Evolutionary conservation across 2,888 invertebrate genomes (phyloP), one percentile per base, ranked within the genome.

Genomic region (Empis stercorea): DNA sequence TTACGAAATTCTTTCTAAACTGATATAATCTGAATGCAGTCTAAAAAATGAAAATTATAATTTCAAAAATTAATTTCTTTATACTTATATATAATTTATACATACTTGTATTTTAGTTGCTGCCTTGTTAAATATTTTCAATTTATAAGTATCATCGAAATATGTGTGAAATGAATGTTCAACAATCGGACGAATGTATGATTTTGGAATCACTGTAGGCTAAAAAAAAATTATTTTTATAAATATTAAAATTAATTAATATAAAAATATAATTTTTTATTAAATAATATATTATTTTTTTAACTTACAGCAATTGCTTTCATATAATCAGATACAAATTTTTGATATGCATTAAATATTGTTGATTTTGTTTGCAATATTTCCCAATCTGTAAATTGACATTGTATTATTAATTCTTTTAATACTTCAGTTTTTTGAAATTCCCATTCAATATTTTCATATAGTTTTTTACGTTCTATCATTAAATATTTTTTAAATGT

Each of bases 281-380:
- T n/a, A n/a, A n/a, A n/a, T n/a, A n/a, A 20, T 5, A 20, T 20
- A 20, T 20, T 20, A 4, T 20, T 20, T 20, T 20, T 27, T 27
- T 27, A 27, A 27, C 7, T 27, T 27, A 27, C 23, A 4, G 4
- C 23, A 27, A 27, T 27, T 7, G 62, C 61, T 0, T 55, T 45
- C 55, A 64, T 59, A 44, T 67, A 66, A 4, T 64, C 64, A 6
- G 60, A 51, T 4, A 63, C 60, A 46, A 65, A 68, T 13, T 64
- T 62, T 20, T 58, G 58, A 51, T 64, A 68, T 6, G 66, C 65
- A 30, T 56, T 57, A 41, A 61, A 61, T 32, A 68, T 63, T 9
- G 62, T 55, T 11, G 63, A 65, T 5, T 59, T 57, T 0, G 65
- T 59, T 7, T 54, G 45, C 32, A 57, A 49, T 23, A 68, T 51